phyloP scores from a whole-genome alignment of 1,140 invertebrate genomes.

The Melanaphis sacchari region DNA sequence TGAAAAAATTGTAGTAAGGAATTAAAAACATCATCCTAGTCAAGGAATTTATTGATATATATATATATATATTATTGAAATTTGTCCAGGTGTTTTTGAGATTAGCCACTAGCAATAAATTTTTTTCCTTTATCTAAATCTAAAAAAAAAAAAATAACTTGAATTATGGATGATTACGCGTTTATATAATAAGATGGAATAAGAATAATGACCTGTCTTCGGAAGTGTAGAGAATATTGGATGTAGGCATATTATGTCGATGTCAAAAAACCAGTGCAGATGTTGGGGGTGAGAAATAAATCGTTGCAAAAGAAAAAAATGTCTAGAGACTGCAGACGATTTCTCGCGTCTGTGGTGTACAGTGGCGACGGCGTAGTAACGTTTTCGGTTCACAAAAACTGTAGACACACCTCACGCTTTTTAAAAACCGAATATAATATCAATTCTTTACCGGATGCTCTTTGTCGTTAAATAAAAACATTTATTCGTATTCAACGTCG shows the following conservation, averaged over 20 bases:
- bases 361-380: background rate
- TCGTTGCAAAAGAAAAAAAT: background rate
- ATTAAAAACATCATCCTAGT: background rate
- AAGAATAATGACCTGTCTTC: background rate
- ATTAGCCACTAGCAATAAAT: background rate
- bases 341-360: background rate
- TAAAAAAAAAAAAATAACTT: background rate
- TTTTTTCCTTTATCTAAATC: background rate
- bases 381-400: background rate
- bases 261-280: background rate
- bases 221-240: background rate
- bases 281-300: background rate
- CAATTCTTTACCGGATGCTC: background rate
- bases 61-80: background rate
- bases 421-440: constrained; percentile 19
- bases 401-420: background rate
- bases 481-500: constrained; percentile 1
- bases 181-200: background rate
- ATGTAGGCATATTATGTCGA: background rate
- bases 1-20: background rate
- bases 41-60: background rate
- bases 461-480: constrained; percentile 19
- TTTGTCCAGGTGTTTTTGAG: background rate
- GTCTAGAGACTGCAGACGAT: background rate
- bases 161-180: background rate